Percentiles rank a stretch among this genome's conserved stretches.
Evolutionary conservation across 2,113 vertebrate genomes (phyloP).

Genomic region (Oryzias melastigma): DNA sequence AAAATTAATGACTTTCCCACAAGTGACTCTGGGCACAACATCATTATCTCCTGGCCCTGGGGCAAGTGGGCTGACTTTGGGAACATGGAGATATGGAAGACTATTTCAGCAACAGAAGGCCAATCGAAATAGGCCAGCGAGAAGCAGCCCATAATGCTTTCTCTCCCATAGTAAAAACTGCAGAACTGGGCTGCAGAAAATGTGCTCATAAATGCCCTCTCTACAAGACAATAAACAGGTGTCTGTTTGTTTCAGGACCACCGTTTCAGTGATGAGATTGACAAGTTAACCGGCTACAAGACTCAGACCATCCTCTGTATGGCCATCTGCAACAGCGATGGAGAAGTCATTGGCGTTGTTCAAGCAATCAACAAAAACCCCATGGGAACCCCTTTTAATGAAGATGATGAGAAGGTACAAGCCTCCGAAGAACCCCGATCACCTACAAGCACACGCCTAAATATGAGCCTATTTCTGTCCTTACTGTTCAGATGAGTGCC

Average conservation of each 20-base stretch:
- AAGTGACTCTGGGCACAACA: slow-evolving; percentile 23
- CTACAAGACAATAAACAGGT: background rate
- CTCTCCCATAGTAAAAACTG: background rate
- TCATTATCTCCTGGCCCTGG: slow-evolving; percentile 73
- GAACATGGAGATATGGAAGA: slow-evolving; percentile 43
- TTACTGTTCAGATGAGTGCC: slow-evolving; percentile 22
- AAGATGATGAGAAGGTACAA: slow-evolving; percentile 80
- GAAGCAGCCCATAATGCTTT: background rate
- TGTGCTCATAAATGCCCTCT: too few species aligned
- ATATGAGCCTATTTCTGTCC: background rate
- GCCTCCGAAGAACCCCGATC: background rate
- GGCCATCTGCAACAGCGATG: slow-evolving; percentile 80
- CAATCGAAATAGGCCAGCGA: slow-evolving; percentile 18
- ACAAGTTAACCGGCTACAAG: slow-evolving; percentile 81
- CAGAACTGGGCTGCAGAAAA: too few species aligned
- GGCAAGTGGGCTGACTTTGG: slow-evolving; percentile 38
- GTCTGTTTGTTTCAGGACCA: slow-evolving; percentile 69
- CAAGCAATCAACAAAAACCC: slow-evolving; percentile 82
- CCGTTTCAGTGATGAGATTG: slow-evolving; percentile 83
- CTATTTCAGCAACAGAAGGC: slow-evolving; percentile 38
- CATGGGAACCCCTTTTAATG: slow-evolving; percentile 73
- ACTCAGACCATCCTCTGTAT: slow-evolving; percentile 81
- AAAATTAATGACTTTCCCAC: too few species aligned
- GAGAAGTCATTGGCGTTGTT: slow-evolving; percentile 80
- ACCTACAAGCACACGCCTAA: background rate